phyloP scores from a whole-genome alignment of 1,140 invertebrate species.

The Copidosoma floridanum region DNA sequence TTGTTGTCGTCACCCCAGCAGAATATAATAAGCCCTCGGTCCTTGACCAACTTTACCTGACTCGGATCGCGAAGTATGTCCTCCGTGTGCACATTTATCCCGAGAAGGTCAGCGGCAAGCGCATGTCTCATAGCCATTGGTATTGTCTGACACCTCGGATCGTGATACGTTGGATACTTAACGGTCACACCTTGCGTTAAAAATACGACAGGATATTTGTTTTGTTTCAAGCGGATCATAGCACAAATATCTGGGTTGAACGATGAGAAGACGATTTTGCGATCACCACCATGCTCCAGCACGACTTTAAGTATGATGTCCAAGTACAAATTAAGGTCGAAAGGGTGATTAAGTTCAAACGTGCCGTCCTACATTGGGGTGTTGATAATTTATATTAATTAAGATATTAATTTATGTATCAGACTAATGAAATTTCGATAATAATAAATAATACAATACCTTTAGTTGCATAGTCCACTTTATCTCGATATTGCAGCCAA shows the following conservation, averaged over 20 bases:
- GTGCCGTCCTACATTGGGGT: slow-evolving; percentile 67
- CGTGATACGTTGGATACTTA: slow-evolving; percentile 79
- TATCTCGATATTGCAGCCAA: slow-evolving; percentile 94
- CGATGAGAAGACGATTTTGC: slow-evolving; percentile 88
- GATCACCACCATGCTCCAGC: slow-evolving; percentile 70
- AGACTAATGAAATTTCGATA: neutral
- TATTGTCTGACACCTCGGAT: slow-evolving; percentile 78
- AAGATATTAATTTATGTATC: neutral
- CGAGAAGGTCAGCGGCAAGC: slow-evolving; percentile 74
- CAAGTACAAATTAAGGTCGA: slow-evolving; percentile 88
- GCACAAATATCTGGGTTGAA: slow-evolving; percentile 94
- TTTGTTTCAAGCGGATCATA: slow-evolving; percentile 90
- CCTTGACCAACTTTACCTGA: slow-evolving; percentile 74
- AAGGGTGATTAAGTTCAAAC: slow-evolving; percentile 82
- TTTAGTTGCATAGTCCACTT: slow-evolving; percentile 89
- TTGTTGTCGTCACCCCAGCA: slow-evolving; percentile 97
- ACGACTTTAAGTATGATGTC: slow-evolving; percentile 86
- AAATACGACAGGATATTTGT: slow-evolving; percentile 93
- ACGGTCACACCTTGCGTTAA: slow-evolving; percentile 81
- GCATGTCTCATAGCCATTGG: slow-evolving; percentile 81
- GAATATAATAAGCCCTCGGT: slow-evolving; percentile 81
- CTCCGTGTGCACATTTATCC: slow-evolving; percentile 89
- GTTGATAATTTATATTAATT: neutral
- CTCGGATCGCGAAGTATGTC: slow-evolving; percentile 81
- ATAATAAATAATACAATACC: slow-evolving; percentile 38